Percentiles rank a stretch among this genome's conserved stretches.
Evolutionary conservation across 2,113 vertebrate genomes (phyloP).

Genomic region (Odobenus rosmarus): DNA sequence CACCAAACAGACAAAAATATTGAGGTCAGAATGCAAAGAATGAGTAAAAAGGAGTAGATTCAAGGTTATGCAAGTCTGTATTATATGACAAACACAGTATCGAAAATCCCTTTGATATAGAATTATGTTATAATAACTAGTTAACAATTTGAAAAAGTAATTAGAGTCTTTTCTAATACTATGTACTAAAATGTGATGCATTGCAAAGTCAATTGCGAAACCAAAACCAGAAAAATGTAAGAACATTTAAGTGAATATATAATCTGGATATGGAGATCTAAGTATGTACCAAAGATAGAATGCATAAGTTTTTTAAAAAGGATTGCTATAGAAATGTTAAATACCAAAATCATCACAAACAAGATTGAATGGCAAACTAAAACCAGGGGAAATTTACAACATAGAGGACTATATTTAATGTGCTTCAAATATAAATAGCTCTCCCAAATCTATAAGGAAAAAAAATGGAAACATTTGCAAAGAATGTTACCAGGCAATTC

Average conservation of each 20-base stretch:
- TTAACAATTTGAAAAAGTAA: background rate
- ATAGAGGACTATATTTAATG: background rate
- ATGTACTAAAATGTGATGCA: background rate
- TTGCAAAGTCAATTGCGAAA: slow-evolving; percentile 10
- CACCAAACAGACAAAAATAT: slow-evolving; percentile 22
- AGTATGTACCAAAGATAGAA: slow-evolving; percentile 25
- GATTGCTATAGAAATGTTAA: background rate
- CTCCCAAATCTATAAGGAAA: background rate
- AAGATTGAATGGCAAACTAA: background rate
- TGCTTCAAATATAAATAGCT: slow-evolving; percentile 34
- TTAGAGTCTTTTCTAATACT: background rate
- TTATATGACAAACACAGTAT: background rate
- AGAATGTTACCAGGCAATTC: slow-evolving; percentile 16
- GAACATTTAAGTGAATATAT: background rate
- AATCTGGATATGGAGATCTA: slow-evolving; percentile 2
- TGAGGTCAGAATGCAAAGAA: slow-evolving; percentile 34
- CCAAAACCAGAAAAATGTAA: background rate
- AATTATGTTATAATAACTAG: slow-evolving; percentile 33
- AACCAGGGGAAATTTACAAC: background rate
- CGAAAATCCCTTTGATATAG: background rate
- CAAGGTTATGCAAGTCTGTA: background rate
- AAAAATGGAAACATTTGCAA: background rate
- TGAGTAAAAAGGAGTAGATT: background rate
- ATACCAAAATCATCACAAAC: background rate
- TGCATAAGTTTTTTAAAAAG: background rate